phyloP scores from a whole-genome alignment of 2,113 vertebrate species.

The Dryoscopus gambensis region DNA sequence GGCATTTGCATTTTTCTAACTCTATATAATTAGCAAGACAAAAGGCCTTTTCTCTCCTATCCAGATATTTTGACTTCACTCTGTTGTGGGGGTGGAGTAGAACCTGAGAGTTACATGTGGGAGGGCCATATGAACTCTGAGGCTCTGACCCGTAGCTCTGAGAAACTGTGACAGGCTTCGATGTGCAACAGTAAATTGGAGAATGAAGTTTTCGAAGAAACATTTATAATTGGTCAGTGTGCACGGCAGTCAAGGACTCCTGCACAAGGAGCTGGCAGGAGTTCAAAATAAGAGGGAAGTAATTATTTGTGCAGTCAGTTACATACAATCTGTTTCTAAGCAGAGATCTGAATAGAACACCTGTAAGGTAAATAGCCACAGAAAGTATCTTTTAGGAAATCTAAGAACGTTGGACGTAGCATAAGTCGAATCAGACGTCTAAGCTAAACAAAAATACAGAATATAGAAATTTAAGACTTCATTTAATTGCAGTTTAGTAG shows the following conservation, averaged over 20 bases:
- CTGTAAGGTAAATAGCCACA: not conserved
- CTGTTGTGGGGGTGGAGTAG: not conserved
- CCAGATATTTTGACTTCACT: conserved; percentile 8
- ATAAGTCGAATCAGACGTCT: not conserved
- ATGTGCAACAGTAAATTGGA: not conserved
- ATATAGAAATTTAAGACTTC: not conserved
- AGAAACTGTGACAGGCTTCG: not conserved
- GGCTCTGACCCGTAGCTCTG: not conserved
- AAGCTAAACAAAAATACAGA: not conserved
- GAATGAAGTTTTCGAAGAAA: not conserved
- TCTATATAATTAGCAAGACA: conserved; percentile 7
- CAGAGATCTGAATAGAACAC: not conserved
- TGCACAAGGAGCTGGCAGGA: not conserved
- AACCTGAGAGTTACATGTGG: not conserved
- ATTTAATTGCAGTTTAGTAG: not conserved
- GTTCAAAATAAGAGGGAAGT: not conserved
- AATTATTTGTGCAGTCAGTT: not conserved
- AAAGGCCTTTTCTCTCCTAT: not conserved
- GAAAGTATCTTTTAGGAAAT: not conserved
- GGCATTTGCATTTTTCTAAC: conserved; percentile 16
- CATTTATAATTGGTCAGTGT: not conserved
- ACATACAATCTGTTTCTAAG: not conserved
- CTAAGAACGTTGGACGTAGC: not conserved
- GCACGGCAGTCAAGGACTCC: not conserved
- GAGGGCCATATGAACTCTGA: not conserved